Conservation (phyloP, 2,113 vertebrate genomes). For the Trichomycterus rosablanca region DNA sequence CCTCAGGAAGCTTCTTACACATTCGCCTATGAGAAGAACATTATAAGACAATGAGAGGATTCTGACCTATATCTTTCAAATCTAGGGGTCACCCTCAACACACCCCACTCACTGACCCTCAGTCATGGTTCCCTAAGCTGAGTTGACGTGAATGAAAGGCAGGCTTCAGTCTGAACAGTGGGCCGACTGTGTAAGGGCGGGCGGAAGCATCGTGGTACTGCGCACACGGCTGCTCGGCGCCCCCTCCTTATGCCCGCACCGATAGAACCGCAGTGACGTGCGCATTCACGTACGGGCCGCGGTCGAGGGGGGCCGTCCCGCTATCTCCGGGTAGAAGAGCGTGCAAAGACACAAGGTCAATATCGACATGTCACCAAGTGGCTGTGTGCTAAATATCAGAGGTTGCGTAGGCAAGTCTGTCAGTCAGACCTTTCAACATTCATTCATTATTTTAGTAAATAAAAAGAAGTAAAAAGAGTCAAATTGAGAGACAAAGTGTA, state of each 20-base stretch:
- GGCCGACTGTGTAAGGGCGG: constrained; percentile 54
- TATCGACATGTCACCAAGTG: constrained; percentile 38
- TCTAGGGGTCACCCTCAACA: constrained; percentile 58
- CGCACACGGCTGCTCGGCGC: constrained; percentile 68
- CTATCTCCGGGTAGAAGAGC: constrained; percentile 43
- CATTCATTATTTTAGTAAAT: constrained; percentile 12
- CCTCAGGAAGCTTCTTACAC: constrained; percentile 44
- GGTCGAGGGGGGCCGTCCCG: constrained; percentile 36
- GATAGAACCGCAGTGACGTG: constrained; percentile 48
- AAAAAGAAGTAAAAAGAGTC: constrained; percentile 7
- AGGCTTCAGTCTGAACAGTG: constrained; percentile 66
- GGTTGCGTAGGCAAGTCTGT: constrained; percentile 13
- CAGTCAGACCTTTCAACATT: constrained; percentile 19
- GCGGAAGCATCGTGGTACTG: constrained; percentile 60
- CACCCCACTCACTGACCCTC: constrained; percentile 49
- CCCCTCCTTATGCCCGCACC: constrained; percentile 54
- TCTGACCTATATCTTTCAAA: constrained; percentile 69
- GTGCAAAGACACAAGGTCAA: constrained; percentile 47
- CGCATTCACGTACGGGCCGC: constrained; percentile 50
- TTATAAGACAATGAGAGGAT: constrained; percentile 50
- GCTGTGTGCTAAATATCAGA: constrained; percentile 39
- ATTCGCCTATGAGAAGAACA: constrained; percentile 50
- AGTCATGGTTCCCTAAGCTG: constrained; percentile 47
- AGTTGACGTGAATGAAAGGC: constrained; percentile 60
- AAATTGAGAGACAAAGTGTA: neutral